Evolutionary conservation across 1,140 invertebrate species (phyloP).

Genomic region (Papilio polyxenes): DNA sequence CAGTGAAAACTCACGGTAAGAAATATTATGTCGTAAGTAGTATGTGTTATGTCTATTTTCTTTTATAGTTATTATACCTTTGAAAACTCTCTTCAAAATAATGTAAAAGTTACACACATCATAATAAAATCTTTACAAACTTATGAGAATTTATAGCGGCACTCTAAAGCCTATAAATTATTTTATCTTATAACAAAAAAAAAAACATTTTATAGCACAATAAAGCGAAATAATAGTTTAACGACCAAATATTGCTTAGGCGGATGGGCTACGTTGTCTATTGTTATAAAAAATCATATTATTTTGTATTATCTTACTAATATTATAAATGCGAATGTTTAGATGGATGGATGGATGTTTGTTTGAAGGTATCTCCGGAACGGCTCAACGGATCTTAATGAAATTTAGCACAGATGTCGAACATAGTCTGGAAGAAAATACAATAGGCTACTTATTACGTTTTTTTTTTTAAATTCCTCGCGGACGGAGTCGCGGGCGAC

Average conservation of each 20-base stretch:
- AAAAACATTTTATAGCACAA: constrained; percentile 29
- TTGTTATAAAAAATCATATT: constrained; percentile 1
- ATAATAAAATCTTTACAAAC: constrained; percentile 34
- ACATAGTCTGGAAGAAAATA: too few relatives aligned
- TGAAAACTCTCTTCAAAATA: neutral
- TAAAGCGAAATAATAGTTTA: constrained; percentile 32
- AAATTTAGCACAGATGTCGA: too few relatives aligned
- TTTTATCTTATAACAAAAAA: constrained; percentile 16
- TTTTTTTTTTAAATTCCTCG: too few relatives aligned
- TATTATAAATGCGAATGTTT: too few relatives aligned
- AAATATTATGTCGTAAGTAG: too few relatives aligned
- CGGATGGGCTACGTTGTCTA: neutral
- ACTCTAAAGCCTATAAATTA: constrained; percentile 28
- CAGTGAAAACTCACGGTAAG: too few relatives aligned
- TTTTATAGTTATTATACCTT: neutral
- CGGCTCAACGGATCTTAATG: too few relatives aligned
- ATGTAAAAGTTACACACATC: neutral
- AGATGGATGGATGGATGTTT: too few relatives aligned
- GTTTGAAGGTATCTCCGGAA: too few relatives aligned
- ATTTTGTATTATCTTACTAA: neutral
- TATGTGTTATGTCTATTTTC: neutral
- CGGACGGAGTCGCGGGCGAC: too few relatives aligned
- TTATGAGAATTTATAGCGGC: constrained; percentile 29
- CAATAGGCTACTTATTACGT: too few relatives aligned
- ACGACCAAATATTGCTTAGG: constrained; percentile 18